Conservation (phyloP, 1,140 invertebrate species). For the Solenopsis invicta region DNA sequence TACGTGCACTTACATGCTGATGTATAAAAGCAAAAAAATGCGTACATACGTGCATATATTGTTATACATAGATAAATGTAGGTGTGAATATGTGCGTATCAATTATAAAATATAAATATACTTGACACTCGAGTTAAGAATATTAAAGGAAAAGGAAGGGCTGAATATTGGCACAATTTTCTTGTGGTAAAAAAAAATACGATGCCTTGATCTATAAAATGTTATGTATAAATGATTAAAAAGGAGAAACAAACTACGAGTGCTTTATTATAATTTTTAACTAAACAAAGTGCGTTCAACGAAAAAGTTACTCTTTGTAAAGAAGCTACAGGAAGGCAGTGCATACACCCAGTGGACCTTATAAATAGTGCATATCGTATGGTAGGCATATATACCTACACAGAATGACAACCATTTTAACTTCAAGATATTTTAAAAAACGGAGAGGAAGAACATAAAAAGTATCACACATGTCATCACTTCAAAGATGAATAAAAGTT, state of each 20-base stretch:
- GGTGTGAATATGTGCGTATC: too few species aligned
- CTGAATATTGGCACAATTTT: background rate
- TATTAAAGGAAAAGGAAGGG: too few species aligned
- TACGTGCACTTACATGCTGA: too few species aligned
- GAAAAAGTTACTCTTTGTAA: conserved; percentile 60
- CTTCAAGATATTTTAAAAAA: conserved; percentile 30
- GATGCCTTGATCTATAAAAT: conserved; percentile 65
- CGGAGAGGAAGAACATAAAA: background rate
- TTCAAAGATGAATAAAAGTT: background rate
- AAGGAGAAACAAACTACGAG: conserved; percentile 10
- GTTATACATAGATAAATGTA: too few species aligned
- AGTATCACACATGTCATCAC: background rate
- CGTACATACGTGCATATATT: too few species aligned
- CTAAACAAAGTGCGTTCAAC: conserved; percentile 65
- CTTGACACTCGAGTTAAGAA: too few species aligned
- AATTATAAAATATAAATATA: too few species aligned
- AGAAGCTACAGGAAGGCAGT: conserved; percentile 64
- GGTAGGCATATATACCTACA: background rate
- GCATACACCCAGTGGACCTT: conserved; percentile 77
- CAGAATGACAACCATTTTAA: background rate
- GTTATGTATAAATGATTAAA: conserved; percentile 44
- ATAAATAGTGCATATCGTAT: conserved; percentile 56
- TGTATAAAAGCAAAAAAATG: too few species aligned
- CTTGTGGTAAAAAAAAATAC: conserved; percentile 14
- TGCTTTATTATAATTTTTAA: conserved; percentile 68